phyloP scores from a whole-genome alignment of 2,113 vertebrate species.

The Podarcis muralis region DNA sequence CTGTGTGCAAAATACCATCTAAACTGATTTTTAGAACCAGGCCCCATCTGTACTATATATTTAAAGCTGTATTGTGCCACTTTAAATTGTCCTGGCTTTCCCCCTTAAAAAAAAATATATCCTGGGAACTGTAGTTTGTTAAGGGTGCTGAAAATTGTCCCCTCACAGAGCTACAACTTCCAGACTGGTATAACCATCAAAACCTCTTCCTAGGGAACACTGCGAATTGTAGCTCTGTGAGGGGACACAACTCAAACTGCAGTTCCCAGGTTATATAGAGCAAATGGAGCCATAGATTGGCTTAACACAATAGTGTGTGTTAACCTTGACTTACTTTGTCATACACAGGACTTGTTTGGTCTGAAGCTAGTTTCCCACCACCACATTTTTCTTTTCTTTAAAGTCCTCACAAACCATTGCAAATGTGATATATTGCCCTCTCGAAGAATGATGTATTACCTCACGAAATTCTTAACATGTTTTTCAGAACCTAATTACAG shows the following conservation, averaged over 20 bases:
- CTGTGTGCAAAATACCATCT: background rate
- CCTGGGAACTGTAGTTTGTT: too few relatives aligned
- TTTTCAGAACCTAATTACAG: background rate
- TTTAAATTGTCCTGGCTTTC: too few relatives aligned
- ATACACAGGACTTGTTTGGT: background rate
- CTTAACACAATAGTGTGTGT: background rate
- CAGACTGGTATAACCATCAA: too few relatives aligned
- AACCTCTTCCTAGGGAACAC: too few relatives aligned
- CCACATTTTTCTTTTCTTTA: background rate
- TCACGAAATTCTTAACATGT: background rate
- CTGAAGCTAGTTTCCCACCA: background rate
- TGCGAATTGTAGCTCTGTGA: too few relatives aligned
- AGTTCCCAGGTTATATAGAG: too few relatives aligned
- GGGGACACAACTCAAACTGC: too few relatives aligned
- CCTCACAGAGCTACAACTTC: too few relatives aligned
- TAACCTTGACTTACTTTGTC: background rate
- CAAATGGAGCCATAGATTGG: background rate
- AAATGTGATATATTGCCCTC: background rate
- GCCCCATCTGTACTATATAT: too few relatives aligned
- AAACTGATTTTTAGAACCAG: background rate
- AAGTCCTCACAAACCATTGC: background rate
- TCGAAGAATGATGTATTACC: background rate
- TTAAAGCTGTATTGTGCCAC: too few relatives aligned
- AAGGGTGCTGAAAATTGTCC: too few relatives aligned
- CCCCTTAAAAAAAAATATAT: too few relatives aligned